Evolutionary conservation across 2,888 invertebrate genomes (phyloP), one percentile per base, ranked within the genome.

Genomic region (Heliothis peltigera): DNA sequence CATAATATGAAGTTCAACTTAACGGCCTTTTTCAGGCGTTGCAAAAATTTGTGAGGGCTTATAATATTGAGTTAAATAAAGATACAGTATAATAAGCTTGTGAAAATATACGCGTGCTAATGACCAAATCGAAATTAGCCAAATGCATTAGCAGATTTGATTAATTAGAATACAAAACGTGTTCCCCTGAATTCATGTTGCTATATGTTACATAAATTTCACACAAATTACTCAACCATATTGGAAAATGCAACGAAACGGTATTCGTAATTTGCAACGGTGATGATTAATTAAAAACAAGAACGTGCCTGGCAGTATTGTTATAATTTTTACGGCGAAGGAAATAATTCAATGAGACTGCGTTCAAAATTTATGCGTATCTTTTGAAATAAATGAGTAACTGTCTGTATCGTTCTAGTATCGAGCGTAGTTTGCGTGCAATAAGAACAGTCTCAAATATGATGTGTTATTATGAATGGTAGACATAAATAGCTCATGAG

Each of bases 121-220:
- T 52, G 64, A 67, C 61, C 58, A 12, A 66, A 43, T 65, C 48
- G 47, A 70, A 57, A 54, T 46, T 56, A 54, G 46, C 55, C 44
- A 19, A 42, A 70, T 55, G 32, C 67, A 66, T 75, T 72, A 57
- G 56, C 53, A 61, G 64, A 62, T 73, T 63, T 79, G 64, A 78
- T 79, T 70, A 66, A 79, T 73, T 65, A 47, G 44, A 46, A 48
- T 57, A 42, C 51, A 12, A 64, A n/a, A 66, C 64, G 48, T 64
- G 67, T 67, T 64, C 60, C 58, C 21, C 18, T 58, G 15, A 56
- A 57, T 32, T 46, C 51, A 64, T 47, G 39, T 52, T 57, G 53
- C 58, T 35, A 44, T 62, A 61, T 44, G 10, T 61, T 71, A 57
- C 46, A 67, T 53, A 59, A 35, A 68, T 63, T 63, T 58, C 35